phyloP scores from a whole-genome alignment of 2,888 invertebrate genomes.

The Mayetiola destructor region DNA sequence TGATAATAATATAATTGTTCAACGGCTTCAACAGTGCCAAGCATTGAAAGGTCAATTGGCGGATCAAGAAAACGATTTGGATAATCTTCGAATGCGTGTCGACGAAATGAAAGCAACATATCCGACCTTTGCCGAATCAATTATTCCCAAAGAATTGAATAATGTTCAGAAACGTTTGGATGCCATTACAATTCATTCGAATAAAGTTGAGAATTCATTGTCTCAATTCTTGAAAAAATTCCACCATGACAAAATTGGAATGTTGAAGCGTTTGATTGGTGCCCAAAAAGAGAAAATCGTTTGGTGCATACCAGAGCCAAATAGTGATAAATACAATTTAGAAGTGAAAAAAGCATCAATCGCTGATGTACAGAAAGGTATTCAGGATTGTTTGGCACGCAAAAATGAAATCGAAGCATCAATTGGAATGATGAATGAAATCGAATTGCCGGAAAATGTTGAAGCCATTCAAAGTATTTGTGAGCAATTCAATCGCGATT shows the following conservation, averaged over 20 bases:
- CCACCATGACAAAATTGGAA: conserved; percentile 69
- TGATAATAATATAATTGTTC: conserved; percentile 67
- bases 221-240: conserved; percentile 72
- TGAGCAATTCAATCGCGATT: conserved; percentile 52
- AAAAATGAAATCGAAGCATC: conserved; percentile 56
- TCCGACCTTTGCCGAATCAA: conserved; percentile 62
- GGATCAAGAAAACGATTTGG: conserved; percentile 50
- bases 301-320: conserved; percentile 82
- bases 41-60: conserved; percentile 56
- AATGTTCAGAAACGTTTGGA: conserved; percentile 73
- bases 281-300: conserved; percentile 75
- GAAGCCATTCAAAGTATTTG: conserved; percentile 53
- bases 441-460: conserved; percentile 57
- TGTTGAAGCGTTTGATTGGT: conserved; percentile 63
- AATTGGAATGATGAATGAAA: conserved; percentile 51
- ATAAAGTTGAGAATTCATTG: conserved; percentile 66
- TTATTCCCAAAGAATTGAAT: conserved; percentile 66
- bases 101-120: conserved; percentile 56
- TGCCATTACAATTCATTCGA: conserved; percentile 58
- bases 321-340: conserved; percentile 80
- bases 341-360: conserved; percentile 78
- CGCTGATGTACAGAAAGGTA: conserved; percentile 56
- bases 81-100: conserved; percentile 52
- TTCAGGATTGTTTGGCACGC: conserved; percentile 53
- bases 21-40: conserved; percentile 61